Evolutionary conservation across 2,888 invertebrate genomes (phyloP), one percentile per base, ranked within the genome.

Genomic region (Sinotaia quadrata): DNA sequence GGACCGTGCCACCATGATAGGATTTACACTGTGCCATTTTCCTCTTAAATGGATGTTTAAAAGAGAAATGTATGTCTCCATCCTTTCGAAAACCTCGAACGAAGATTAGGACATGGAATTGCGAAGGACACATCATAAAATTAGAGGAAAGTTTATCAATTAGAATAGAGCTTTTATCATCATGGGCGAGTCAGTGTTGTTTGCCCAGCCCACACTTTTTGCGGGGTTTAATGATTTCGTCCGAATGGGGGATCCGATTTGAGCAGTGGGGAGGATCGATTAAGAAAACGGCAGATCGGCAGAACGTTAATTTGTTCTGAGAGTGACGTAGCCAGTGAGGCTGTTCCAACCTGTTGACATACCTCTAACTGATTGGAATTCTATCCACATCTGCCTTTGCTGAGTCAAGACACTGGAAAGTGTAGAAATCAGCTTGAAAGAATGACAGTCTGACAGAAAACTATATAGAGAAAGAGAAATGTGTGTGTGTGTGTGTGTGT

Each of bases 321-420:
- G 54, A 54, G 31, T 31, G 52, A 10, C 54, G 29, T 31, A 54
- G 54, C 54, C 54, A 1, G 27, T 10, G 54, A 54, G 54, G 54
- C 54, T 54, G 54, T 54, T 54, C 54, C 54, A 27, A 54, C 54
- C 27, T 54, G 54, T 54, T 54, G 54, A 54, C 54, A 54, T 18
- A n/a, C 2, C 29, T 31, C 2, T 21, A 18, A 24, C 2, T 54
- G 54, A 54, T 54, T 54, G 27, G 18, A 18, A 54, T 41, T 41
- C 18, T 41, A 41, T 41, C 41, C 18, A 41, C 10, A 41, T 41
- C 8, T 41, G 10, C 18, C 10, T 18, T 12, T 41, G 41, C 41
- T 41, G 41, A 41, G 41, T 12, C 41, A 41, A 12, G 41, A 41
- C 41, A 41, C 10, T 41, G 18, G 41, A 41, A 41, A 41, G 41